phyloP scores from a whole-genome alignment of 1,140 invertebrate genomes.

The Caenorhabditis latens region DNA sequence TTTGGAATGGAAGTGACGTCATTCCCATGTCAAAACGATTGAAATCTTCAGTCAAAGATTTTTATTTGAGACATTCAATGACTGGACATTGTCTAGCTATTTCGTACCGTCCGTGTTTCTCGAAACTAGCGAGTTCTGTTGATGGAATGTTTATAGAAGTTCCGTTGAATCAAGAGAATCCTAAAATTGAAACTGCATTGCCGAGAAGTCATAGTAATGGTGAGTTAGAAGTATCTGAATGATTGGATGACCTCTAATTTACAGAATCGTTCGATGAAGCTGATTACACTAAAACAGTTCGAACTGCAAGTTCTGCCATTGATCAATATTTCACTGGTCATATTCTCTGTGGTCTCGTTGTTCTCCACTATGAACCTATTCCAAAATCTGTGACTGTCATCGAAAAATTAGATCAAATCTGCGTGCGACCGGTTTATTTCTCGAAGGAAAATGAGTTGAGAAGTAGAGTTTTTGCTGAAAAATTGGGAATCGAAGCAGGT shows the following conservation, averaged over 20 bases:
- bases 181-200: not conserved
- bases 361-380: slow-evolving; percentile 58
- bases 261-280: slow-evolving; percentile 32
- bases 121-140: not conserved
- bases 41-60: slow-evolving; percentile 18
- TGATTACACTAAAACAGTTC: slow-evolving; percentile 7
- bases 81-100: slow-evolving; percentile 59
- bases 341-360: slow-evolving; percentile 59
- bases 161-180: slow-evolving; percentile 14
- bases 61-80: slow-evolving; percentile 60
- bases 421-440: slow-evolving; percentile 58
- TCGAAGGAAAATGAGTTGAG: slow-evolving; percentile 61
- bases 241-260: not conserved
- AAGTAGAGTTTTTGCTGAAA: slow-evolving; percentile 61
- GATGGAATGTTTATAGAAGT: slow-evolving; percentile 50
- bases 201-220: slow-evolving; percentile 19
- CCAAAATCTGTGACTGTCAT: slow-evolving; percentile 35
- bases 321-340: slow-evolving; percentile 57
- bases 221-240: not conserved
- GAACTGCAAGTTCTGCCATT: slow-evolving; percentile 14
- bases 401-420: slow-evolving; percentile 54
- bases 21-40: slow-evolving; percentile 52
- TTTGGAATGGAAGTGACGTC: slow-evolving; percentile 50
- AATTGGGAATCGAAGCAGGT: slow-evolving; percentile 59
- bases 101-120: slow-evolving; percentile 47